Evolutionary conservation across 2,113 vertebrate species (phyloP).

Genomic region (Dasyornis broadbenti): DNA sequence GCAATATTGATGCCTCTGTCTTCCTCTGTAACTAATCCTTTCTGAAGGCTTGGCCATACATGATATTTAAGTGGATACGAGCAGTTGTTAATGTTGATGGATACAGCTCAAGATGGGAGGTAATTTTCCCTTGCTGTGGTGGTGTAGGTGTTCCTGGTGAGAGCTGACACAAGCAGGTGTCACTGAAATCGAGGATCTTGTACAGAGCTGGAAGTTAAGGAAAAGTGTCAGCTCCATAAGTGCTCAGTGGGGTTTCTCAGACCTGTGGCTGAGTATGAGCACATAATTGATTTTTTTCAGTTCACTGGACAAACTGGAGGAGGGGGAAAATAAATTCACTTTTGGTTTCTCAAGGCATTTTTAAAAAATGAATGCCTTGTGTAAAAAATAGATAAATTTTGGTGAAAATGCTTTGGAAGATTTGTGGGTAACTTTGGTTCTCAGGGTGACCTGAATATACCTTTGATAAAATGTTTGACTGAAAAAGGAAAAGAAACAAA

Average conservation of each 20-base stretch:
- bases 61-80: neutral
- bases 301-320: neutral
- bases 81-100: neutral
- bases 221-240: neutral
- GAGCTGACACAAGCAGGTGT: constrained; percentile 7
- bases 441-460: neutral
- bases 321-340: neutral
- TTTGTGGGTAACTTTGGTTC: neutral
- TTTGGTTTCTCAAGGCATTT: neutral
- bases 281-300: neutral
- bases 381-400: neutral
- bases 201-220: neutral
- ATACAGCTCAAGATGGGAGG: neutral
- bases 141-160: neutral
- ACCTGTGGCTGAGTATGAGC: neutral
- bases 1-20: neutral
- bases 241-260: neutral
- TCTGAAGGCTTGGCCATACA: neutral
- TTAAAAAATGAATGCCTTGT: neutral
- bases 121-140: neutral
- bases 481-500: neutral
- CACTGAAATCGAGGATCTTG: neutral
- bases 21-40: neutral
- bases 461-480: neutral
- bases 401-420: neutral